Conservation (phyloP, 1,140 invertebrate genomes). For the Microplitis mediator region DNA sequence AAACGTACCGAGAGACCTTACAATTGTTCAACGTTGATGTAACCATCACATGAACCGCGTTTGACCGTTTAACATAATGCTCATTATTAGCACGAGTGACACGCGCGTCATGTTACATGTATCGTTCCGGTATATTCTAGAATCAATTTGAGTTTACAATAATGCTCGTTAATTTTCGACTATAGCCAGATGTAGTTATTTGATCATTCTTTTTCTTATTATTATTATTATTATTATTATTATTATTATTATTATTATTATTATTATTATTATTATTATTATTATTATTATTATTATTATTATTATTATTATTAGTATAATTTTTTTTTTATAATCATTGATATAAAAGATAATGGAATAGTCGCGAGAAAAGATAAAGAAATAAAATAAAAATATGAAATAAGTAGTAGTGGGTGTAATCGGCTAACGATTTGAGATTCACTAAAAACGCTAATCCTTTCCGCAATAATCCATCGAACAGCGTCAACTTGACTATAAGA, state of each 20-base stretch:
- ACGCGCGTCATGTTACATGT: constrained; percentile 21
- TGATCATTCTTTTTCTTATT: background rate
- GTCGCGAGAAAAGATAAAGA: background rate
- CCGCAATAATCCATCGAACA: constrained; percentile 44
- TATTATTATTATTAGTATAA: background rate
- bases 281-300: too few relatives aligned
- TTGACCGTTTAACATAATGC: constrained; percentile 40
- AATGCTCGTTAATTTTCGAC: constrained; percentile 41
- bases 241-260: background rate
- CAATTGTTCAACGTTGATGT: background rate
- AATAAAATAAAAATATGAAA: background rate
- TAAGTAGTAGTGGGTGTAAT: constrained; percentile 10
- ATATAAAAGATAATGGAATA: background rate
- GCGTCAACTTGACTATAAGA: constrained; percentile 23
- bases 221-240: too few relatives aligned
- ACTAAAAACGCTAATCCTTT: constrained; percentile 38
- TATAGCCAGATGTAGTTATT: background rate
- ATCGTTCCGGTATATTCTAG: constrained; percentile 28
- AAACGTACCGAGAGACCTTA: background rate
- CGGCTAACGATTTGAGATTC: constrained; percentile 43
- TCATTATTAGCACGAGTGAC: constrained; percentile 43
- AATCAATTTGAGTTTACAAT: constrained; percentile 51
- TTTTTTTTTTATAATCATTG: background rate
- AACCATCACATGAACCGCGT: background rate
- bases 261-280: background rate